Conservation (phyloP, 2,888 invertebrate species). For the Allophyes oxyacanthae region DNA sequence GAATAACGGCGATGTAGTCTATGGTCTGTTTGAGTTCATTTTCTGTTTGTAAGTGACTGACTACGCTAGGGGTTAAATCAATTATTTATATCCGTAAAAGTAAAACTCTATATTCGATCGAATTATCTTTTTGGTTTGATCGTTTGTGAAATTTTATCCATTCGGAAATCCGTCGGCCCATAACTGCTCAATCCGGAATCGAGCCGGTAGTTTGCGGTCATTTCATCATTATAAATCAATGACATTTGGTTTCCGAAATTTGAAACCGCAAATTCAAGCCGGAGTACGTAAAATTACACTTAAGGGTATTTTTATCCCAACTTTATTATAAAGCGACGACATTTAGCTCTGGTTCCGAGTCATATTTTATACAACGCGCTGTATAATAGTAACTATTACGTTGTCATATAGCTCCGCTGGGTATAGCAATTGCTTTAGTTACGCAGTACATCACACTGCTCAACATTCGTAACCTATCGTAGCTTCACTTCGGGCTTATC, state of each 20-base stretch:
- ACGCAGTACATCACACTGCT: constrained; percentile 22
- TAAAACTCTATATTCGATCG: too few species aligned
- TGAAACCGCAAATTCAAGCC: constrained; percentile 15
- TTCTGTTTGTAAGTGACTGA: too few species aligned
- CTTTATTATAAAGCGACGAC: constrained; percentile 3
- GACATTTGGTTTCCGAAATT: constrained; percentile 44
- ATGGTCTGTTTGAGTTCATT: too few species aligned
- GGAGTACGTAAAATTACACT: constrained; percentile 4
- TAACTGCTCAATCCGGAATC: constrained; percentile 8
- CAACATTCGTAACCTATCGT: neutral
- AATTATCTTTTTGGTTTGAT: too few species aligned
- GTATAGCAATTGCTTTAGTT: constrained; percentile 21
- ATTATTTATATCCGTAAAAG: too few species aligned
- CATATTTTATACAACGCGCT: neutral
- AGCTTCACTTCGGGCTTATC: too few species aligned
- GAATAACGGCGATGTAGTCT: too few species aligned
- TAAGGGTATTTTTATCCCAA: constrained; percentile 23
- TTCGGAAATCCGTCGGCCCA: neutral
- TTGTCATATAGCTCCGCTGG: constrained; percentile 10
- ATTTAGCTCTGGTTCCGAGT: constrained; percentile 3
- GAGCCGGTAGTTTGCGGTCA: constrained; percentile 32
- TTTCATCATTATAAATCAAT: constrained; percentile 45
- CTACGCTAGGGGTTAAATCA: too few species aligned
- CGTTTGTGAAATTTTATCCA: too few species aligned
- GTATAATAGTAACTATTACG: constrained; percentile 3